phyloP scores from a whole-genome alignment of 2,113 vertebrate species.

The Brienomyrus longianalis region DNA sequence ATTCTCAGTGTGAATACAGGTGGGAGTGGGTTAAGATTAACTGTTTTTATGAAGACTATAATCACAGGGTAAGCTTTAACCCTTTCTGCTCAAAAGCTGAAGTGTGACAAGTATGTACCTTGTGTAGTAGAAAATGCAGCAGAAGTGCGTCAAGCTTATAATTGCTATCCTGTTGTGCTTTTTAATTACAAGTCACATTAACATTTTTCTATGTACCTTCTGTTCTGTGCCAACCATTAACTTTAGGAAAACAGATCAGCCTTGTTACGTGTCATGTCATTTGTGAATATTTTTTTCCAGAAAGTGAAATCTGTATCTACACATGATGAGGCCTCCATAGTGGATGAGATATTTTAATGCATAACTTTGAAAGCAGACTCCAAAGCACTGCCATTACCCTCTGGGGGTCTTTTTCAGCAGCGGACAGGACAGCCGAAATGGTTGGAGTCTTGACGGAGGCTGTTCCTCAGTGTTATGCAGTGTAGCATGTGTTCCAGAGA shows the following conservation, averaged over 20 bases:
- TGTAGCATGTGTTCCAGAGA: not conserved
- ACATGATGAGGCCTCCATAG: not conserved
- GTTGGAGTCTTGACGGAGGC: not conserved
- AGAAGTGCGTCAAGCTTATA: not conserved
- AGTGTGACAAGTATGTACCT: slow-evolving; percentile 43
- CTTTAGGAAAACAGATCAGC: not conserved
- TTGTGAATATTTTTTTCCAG: not conserved
- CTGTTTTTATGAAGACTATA: slow-evolving; percentile 36
- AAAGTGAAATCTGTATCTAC: not conserved
- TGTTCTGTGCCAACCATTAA: not conserved
- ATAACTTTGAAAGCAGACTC: not conserved
- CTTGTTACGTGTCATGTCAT: not conserved
- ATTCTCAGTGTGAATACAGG: slow-evolving; percentile 20
- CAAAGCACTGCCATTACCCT: not conserved
- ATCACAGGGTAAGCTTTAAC: slow-evolving; percentile 51
- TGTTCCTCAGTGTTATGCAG: not conserved
- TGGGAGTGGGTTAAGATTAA: not conserved
- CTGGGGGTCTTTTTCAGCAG: not conserved
- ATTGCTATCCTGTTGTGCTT: not conserved
- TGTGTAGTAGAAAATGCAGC: slow-evolving; percentile 32
- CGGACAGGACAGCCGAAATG: not conserved
- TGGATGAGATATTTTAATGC: not conserved
- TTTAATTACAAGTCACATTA: not conserved
- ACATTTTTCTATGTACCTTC: not conserved
- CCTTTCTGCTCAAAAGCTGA: slow-evolving; percentile 33